Percentiles rank a stretch among this genome's conserved stretches.
Evolutionary conservation across 2,888 invertebrate species (phyloP).

Genomic region (Trissolcus brochymenae): DNA sequence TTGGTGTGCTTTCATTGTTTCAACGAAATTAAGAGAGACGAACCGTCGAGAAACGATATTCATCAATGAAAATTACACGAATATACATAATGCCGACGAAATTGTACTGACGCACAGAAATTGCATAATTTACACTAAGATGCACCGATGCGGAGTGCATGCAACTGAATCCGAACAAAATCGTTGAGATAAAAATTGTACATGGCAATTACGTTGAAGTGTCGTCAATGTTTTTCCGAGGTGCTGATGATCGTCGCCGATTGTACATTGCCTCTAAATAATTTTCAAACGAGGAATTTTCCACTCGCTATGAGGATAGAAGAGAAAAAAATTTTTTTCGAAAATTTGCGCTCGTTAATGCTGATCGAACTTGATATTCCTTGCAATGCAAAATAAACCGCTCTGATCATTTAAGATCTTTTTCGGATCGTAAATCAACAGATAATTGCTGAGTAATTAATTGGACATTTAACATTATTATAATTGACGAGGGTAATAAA

Average conservation of each 20-base stretch:
- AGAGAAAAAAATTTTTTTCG: neutral
- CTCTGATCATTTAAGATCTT: neutral
- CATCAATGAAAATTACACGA: too few species aligned
- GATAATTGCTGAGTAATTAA: too few species aligned
- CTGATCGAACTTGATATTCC: neutral
- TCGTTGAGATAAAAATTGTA: neutral
- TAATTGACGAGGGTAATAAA: conserved; percentile 4
- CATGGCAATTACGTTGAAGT: conserved; percentile 22
- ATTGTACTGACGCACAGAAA: too few species aligned
- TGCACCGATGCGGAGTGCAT: too few species aligned
- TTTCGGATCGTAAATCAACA: neutral
- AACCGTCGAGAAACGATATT: neutral
- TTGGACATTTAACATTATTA: neutral
- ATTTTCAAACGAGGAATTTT: conserved; percentile 45
- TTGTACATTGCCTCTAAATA: conserved; percentile 26
- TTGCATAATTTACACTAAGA: too few species aligned
- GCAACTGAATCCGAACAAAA: too few species aligned
- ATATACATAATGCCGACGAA: too few species aligned
- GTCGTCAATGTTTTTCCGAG: conserved; percentile 49
- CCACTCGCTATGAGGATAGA: conserved; percentile 16
- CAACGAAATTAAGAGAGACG: too few species aligned
- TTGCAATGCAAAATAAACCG: neutral
- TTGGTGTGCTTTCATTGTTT: too few species aligned
- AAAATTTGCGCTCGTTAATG: neutral
- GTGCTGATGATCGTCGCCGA: conserved; percentile 32